A percentile compares a stretch with the other conserved stretches of the same genome.
Evolutionary conservation across 2,113 vertebrate genomes (phyloP).

Genomic region (Excalfactoria chinensis): DNA sequence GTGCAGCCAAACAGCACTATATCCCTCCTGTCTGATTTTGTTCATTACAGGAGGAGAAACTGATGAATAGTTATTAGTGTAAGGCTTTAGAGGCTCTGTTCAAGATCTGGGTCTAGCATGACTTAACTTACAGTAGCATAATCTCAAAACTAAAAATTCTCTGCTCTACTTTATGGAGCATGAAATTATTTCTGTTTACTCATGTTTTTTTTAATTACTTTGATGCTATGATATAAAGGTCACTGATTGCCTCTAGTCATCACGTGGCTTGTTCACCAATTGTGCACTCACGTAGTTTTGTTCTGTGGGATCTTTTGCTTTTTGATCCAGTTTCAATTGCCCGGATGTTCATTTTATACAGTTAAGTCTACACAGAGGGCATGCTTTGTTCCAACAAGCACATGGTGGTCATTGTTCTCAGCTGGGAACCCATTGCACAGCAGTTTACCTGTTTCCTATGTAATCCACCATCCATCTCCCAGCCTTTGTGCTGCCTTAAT

Average conservation of each 20-base stretch:
- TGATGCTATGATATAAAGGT: slow-evolving; percentile 52
- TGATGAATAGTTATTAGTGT: slow-evolving; percentile 31
- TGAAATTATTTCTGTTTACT: slow-evolving; percentile 52
- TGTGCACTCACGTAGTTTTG: slow-evolving; percentile 4
- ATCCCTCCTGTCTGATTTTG: slow-evolving; percentile 19
- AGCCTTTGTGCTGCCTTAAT: slow-evolving; percentile 44
- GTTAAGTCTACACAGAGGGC: slow-evolving; percentile 56
- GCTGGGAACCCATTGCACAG: slow-evolving; percentile 5
- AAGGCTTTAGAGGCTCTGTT: slow-evolving; percentile 54
- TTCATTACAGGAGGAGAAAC: background rate
- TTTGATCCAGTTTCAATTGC: slow-evolving; percentile 50
- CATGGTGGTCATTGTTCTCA: slow-evolving; percentile 1
- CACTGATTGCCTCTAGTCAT: slow-evolving; percentile 36
- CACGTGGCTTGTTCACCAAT: slow-evolving; percentile 35
- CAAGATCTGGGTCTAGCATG: slow-evolving; percentile 7
- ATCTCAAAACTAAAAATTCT: slow-evolving; percentile 51
- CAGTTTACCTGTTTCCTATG: slow-evolving; percentile 58
- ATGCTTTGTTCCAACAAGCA: slow-evolving; percentile 42
- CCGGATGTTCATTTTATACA: slow-evolving; percentile 46
- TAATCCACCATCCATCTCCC: background rate
- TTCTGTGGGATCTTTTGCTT: slow-evolving; percentile 45
- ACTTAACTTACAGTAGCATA: slow-evolving; percentile 21
- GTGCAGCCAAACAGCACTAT: background rate
- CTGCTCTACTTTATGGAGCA: background rate
- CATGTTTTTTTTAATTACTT: slow-evolving; percentile 26